Percentiles rank a stretch among this genome's conserved stretches.
phyloP scores from a whole-genome alignment of 2,888 invertebrate genomes.

The Eudasyphora cyanicolor region DNA sequence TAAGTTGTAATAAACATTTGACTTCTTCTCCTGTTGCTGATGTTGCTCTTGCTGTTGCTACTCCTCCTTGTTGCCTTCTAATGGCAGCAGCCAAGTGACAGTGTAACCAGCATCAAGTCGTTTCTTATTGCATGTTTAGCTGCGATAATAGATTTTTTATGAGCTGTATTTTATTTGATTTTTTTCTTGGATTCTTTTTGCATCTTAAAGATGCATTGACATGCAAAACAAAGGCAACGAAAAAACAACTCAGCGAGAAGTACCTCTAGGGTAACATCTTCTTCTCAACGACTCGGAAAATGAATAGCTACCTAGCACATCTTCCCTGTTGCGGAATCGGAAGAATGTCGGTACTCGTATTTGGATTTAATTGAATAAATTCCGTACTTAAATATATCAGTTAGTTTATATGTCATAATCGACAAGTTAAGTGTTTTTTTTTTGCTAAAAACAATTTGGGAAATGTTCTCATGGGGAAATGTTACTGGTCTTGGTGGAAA shows the following conservation, averaged over 20 bases:
- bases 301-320: no score
- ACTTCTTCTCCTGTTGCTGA: constrained; percentile 2
- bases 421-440: neutral
- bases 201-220: neutral
- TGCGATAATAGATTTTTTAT: constrained; percentile 35
- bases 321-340: neutral
- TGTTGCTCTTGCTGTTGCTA: no score
- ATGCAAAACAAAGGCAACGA: neutral
- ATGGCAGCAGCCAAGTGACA: neutral
- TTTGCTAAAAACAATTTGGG: neutral
- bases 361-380: constrained; percentile 11
- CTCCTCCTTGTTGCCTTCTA: neutral
- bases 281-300: neutral
- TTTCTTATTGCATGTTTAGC: constrained; percentile 34
- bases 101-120: neutral
- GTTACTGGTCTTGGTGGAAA: neutral
- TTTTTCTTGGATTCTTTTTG: neutral
- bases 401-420: constrained; percentile 3
- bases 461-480: neutral
- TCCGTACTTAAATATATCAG: constrained; percentile 2
- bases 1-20: constrained; percentile 30
- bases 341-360: neutral
- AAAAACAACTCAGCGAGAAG: neutral
- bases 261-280: neutral
- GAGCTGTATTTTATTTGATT: constrained; percentile 19